These are phyloP conservation scores for Calameuta filiformis DNA, from an alignment of 2,888 invertebrate species.

Conservation along the genomic window DNA sequence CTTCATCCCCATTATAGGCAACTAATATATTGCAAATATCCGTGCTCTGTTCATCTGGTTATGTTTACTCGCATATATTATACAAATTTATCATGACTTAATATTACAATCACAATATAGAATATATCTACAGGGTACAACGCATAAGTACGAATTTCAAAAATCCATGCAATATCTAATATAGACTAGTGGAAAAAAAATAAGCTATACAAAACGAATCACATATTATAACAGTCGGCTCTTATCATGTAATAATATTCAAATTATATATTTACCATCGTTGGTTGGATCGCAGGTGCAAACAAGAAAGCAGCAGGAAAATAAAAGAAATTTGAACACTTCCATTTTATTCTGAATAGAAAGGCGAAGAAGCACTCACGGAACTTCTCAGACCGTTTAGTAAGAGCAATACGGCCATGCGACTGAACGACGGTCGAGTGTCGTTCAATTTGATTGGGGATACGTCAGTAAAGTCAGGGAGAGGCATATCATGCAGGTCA, in stretches of 20 bases:
- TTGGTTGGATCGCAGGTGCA: slow-evolving; percentile 22
- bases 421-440: slow-evolving; percentile 8
- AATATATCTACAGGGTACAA: no score
- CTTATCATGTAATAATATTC: background rate
- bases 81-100: background rate
- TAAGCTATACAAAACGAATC: background rate
- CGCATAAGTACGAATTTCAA: no score
- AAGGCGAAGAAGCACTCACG: background rate
- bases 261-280: slow-evolving; percentile 17
- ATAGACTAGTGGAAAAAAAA: no score
- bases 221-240: background rate
- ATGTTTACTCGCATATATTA: background rate
- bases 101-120: background rate
- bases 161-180: no score
- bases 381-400: background rate
- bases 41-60: background rate
- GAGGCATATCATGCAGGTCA: slow-evolving; percentile 56
- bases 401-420: background rate
- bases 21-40: background rate
- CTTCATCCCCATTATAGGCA: background rate
- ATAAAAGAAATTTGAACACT: slow-evolving; percentile 22
- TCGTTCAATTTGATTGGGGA: slow-evolving; percentile 40
- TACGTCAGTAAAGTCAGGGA: slow-evolving; percentile 47
- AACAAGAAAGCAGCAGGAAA: slow-evolving; percentile 25
- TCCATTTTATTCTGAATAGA: slow-evolving; percentile 23